Base-by-base conservation (phyloP, 2,113 vertebrate genomes). In the Spizaetus ornatus region DNA sequence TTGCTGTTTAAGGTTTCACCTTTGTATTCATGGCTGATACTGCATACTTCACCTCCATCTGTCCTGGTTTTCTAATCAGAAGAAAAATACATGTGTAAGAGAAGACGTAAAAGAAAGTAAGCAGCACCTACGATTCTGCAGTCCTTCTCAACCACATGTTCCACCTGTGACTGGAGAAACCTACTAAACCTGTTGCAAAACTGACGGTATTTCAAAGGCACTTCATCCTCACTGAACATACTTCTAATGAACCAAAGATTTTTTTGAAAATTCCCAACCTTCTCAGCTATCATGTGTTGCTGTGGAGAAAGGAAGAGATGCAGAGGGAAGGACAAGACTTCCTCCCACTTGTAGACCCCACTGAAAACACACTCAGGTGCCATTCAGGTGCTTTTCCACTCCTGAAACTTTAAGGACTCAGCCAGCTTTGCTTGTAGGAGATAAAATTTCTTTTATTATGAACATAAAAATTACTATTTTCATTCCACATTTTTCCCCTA, bases 371-470 rank as follows among this genome's bases (percentile, higher is more conserved):
- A 31, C 14, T 52, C 70, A 31, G 59, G 26, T 59, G 81, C 29
- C 47, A 67, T 11, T 50, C 66, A 36, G 27, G 11, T 13, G 11
- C 16, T 56, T 72, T 66, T 55, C 48, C 16, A 48, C 55, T 78
- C 80, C 47, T 80, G 31, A 91, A 73, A 59, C 3, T 10, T 48
- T 31, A 94, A 71, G n/a, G 65, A 93, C 36, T 89, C 67, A 6
- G 47, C 3, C 36, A 52, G 17, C n/a, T 73, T 83, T 74, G 38
- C 18, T 84, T 16, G 2, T 17, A 72, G 56, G 78, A 93, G 52
- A 93, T 50, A 76, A 87, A 89, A 63, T 55, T 70, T 80, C 31
- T 90, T 97, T 97, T 96, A 97, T 96, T 97, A 91, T 5, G 40
- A 93, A 95, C 90, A 89, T 90, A 90, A 89, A 95, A 92, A 85